Evolutionary conservation across 2,797 vertebrate species (phyloP), one percentile per base, ranked within the genome.

Genomic region (Scomberomorus guttatus): DNA sequence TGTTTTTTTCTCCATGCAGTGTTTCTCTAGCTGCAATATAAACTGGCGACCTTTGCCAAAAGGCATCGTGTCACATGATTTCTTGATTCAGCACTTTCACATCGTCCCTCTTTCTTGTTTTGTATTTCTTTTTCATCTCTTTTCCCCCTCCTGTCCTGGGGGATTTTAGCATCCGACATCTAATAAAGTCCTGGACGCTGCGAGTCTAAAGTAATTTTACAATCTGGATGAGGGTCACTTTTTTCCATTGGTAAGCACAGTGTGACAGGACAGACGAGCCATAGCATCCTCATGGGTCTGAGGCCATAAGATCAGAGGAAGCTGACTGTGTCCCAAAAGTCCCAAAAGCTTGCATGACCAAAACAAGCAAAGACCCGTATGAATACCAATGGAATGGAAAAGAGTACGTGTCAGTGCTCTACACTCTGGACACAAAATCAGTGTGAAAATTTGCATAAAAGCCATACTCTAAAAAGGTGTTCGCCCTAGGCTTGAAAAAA

Each of bases 221-320:
- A 88, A 90, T 92, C 87, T 92, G 90, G 85, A 87, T 75, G 63
- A 68, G 71, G 84, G 86, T 89, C 84, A 88, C 57, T 70, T 73
- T 87, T 82, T 82, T 72, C 63, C 50, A 70, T 51, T 24, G 48
- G 82, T 76, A 72, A 77, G 75, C 79, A 50, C 60, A 72, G 75
- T 79, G 57, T 77, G 80, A 83, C 74, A 60, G 70, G 64, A 64
- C 42, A 29, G 42, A 54, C 7, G 62, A 82, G 79, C 61, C 20
- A 27, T 54, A 52, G 75, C 84, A 57, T 79, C 81, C 77, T 81
- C 56, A 3, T n/a, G 77, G 71, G 69, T 64, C 65, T 51, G 37
- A 78, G 81, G 75, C 77, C 81, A 72, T 24, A 32, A 69, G 73
- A 83, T 87, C 83, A 87, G 73, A 79, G 60, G 67, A 75, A 59